phyloP scores from a whole-genome alignment of 2,113 vertebrate species.

The Odontophorus gujanensis region DNA sequence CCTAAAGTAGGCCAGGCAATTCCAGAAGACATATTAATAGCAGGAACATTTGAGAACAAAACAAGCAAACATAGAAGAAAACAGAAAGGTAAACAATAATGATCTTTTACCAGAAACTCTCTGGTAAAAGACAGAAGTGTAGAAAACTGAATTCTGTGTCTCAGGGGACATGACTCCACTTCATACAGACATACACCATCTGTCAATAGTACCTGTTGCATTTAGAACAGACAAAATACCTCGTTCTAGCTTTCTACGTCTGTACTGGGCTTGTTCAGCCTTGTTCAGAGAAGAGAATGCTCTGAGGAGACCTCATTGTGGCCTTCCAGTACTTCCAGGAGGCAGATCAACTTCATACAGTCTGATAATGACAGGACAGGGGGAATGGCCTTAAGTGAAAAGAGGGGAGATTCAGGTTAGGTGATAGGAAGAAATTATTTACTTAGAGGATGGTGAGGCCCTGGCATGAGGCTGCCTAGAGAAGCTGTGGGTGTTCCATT shows the following conservation, averaged over 20 bases:
- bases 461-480: no score
- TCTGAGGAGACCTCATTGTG: no score
- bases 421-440: no score
- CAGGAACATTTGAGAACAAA: slow-evolving; percentile 57
- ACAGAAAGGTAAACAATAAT: neutral
- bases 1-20: slow-evolving; percentile 53
- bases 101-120: neutral
- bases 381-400: neutral
- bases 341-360: no score
- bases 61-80: slow-evolving; percentile 12
- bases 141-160: neutral
- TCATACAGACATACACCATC: neutral
- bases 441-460: no score
- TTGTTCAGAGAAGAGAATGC: no score
- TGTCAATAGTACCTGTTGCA: neutral
- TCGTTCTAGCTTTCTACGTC: neutral
- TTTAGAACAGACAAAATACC: neutral
- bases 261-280: neutral
- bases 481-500: no score
- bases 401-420: neutral
- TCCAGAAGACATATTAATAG: slow-evolving; percentile 61
- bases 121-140: neutral
- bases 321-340: no score
- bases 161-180: neutral
- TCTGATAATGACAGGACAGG: no score